Conservation (phyloP, 92 coral and sea anemone genomes). For the Palythoa caribaeorum region DNA sequence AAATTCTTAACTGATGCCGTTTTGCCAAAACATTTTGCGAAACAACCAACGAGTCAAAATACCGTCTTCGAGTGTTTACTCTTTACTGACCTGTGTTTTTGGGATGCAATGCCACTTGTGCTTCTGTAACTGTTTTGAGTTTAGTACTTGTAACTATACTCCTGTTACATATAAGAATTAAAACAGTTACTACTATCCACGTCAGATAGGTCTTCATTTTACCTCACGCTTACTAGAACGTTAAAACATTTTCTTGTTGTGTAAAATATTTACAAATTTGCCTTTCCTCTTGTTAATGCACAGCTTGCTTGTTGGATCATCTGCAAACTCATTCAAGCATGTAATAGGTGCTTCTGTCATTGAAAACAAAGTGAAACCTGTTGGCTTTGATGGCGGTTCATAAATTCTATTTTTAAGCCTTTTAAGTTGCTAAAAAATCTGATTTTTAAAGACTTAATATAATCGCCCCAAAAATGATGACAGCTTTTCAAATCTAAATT, state of each 20-base stretch:
- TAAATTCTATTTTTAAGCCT: not conserved
- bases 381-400: not conserved
- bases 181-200: not conserved
- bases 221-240: not conserved
- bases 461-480: not conserved
- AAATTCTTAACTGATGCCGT: not conserved
- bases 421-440: not conserved
- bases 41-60: not conserved
- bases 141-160: not conserved
- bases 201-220: constrained; percentile 5
- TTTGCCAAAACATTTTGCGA: not conserved
- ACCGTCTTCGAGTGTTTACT: not conserved
- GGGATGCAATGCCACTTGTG: not conserved
- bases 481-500: no score
- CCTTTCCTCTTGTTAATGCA: not conserved
- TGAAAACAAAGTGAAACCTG: constrained; percentile 26
- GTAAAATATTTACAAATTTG: constrained; percentile 32
- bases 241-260: constrained; percentile 7
- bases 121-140: not conserved
- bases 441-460: not conserved
- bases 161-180: not conserved
- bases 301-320: constrained; percentile 16
- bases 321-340: not conserved
- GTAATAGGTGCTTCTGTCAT: constrained; percentile 1
- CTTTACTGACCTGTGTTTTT: constrained; percentile 20